phyloP scores from a whole-genome alignment of 2,113 vertebrate species.

The Lophura nycthemera region DNA sequence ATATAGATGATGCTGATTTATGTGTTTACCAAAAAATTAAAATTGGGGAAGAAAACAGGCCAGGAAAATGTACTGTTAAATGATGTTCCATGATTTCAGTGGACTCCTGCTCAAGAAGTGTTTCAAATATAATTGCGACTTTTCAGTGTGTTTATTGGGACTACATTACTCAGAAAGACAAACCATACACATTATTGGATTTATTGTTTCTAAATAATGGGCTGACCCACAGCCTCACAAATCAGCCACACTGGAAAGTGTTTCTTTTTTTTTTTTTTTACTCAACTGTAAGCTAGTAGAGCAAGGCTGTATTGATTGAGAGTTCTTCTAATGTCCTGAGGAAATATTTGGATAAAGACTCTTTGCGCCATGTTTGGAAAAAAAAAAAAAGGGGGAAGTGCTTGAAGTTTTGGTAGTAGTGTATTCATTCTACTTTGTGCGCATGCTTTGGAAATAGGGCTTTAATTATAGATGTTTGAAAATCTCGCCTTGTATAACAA shows the following conservation, averaged over 20 bases:
- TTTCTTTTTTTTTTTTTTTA: neutral
- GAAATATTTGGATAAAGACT: neutral
- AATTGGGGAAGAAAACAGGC: neutral
- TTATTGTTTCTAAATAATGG: neutral
- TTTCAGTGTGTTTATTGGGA: neutral
- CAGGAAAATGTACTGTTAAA: constrained; percentile 52
- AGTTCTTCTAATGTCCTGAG: neutral
- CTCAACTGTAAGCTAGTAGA: neutral
- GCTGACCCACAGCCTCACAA: neutral
- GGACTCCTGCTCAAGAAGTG: constrained; percentile 28
- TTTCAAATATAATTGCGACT: constrained; percentile 40
- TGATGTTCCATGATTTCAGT: constrained; percentile 30
- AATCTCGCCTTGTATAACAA: too few species aligned
- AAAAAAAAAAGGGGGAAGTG: neutral
- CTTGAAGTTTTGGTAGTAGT: neutral
- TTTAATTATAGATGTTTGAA: neutral
- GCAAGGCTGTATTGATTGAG: neutral
- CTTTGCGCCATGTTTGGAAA: neutral
- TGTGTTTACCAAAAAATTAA: constrained; percentile 75
- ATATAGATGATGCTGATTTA: constrained; percentile 81
- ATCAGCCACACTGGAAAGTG: neutral
- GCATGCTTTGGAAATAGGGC: neutral
- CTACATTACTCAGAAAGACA: neutral
- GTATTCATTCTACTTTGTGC: neutral
- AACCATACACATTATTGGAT: neutral